A percentile compares a stretch with the other conserved stretches of the same genome.
Conservation (phyloP, 2,113 vertebrate species). For the Danio rerio region GRCz12tu NC_133196.1:41722001-41722500, state of each 20-base stretch:
- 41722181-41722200: conserved; percentile 68
- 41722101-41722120: not conserved
- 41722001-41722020: conserved; percentile 49
- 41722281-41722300: conserved; percentile 41
- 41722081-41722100: conserved; percentile 13
- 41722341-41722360: not conserved
- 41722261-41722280: conserved; percentile 45
- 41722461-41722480: conserved; percentile 40
- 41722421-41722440: not conserved
- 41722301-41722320: not conserved
- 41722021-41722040: conserved; percentile 18
- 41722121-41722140: conserved; percentile 1
- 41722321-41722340: not conserved
- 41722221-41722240: conserved; percentile 48
- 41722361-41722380: not conserved
- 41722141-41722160: conserved; percentile 11
- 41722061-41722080: conserved; percentile 25
- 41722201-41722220: conserved; percentile 64
- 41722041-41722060: conserved; percentile 34
- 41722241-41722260: conserved; percentile 37
- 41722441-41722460: conserved; percentile 1
- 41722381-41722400: conserved; percentile 25
- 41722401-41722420: conserved; percentile 4
- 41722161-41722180: conserved; percentile 68
- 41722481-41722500: conserved; percentile 55